Conservation (phyloP, 2,113 vertebrate species). For the Pelvicachromis taeniatus region DNA sequence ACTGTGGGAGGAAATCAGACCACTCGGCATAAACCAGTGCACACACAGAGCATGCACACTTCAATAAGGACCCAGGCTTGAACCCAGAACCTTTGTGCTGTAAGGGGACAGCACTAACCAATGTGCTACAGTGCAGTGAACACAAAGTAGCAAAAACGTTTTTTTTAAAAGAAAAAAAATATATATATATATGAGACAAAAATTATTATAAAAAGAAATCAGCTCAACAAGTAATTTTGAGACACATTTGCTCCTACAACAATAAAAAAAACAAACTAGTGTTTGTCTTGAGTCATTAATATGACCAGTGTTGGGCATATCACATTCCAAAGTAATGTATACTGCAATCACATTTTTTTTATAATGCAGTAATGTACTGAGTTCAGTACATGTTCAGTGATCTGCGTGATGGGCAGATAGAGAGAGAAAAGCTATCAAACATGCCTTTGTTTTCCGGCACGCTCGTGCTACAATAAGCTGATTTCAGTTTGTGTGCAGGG, state of each 20-base stretch:
- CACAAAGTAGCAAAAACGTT: neutral
- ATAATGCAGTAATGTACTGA: neutral
- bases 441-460: neutral
- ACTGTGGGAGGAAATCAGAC: neutral
- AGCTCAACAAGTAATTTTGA: neutral
- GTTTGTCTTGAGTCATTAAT: neutral
- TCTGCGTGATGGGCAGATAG: neutral
- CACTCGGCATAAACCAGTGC: neutral
- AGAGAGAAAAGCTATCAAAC: neutral
- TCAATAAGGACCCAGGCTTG: neutral
- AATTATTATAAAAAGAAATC: neutral
- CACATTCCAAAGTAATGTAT: neutral
- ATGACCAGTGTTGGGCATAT: neutral
- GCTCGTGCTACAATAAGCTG: neutral
- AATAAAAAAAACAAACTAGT: neutral
- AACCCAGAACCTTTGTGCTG: neutral
- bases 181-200: neutral
- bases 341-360: neutral
- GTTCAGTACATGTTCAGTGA: neutral
- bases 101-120: neutral
- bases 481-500: neutral
- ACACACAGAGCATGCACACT: neutral
- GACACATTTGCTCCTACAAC: neutral
- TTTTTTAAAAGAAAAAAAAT: too few relatives aligned
- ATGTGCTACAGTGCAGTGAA: neutral